Evolutionary conservation across 2,797 vertebrate species (phyloP).

Genomic region (Manis pentadactyla): DNA sequence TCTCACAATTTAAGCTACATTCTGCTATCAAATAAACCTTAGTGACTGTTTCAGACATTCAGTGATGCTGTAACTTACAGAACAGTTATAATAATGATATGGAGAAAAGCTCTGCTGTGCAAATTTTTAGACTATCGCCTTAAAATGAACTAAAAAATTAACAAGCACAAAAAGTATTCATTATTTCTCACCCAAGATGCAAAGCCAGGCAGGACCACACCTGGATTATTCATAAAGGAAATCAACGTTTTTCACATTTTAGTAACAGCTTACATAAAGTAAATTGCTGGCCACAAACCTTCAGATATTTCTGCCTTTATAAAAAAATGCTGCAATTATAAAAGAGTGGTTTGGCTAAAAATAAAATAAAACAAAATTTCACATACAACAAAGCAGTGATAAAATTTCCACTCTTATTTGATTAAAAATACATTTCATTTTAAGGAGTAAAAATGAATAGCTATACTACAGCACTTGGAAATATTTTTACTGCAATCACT

Average conservation of each 20-base stretch:
- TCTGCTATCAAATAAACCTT: slow-evolving; percentile 33
- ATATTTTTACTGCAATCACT: slow-evolving; percentile 40
- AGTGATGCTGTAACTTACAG: not conserved
- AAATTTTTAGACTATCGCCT: not conserved
- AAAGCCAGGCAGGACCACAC: not conserved
- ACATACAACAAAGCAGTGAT: slow-evolving; percentile 1
- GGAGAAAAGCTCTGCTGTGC: not conserved
- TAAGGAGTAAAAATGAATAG: slow-evolving; percentile 23
- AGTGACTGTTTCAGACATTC: not conserved
- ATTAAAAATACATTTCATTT: slow-evolving; percentile 59
- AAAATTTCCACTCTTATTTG: not conserved
- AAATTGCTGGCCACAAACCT: not conserved
- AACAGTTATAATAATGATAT: not conserved
- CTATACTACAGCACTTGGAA: slow-evolving; percentile 28
- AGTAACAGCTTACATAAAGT: slow-evolving; percentile 18
- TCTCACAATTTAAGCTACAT: slow-evolving; percentile 10
- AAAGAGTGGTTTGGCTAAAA: slow-evolving; percentile 18
- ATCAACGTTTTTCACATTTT: not conserved
- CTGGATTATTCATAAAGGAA: slow-evolving; percentile 16
- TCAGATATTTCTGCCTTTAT: not conserved
- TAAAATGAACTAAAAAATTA: slow-evolving; percentile 40
- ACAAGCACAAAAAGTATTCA: not conserved
- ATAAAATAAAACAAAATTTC: slow-evolving; percentile 29
- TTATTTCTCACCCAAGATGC: slow-evolving; percentile 36
- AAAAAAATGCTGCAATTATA: not conserved